A percentile compares a stretch with the other conserved stretches of the same genome.
Conservation (phyloP, 2,797 vertebrate species). For the Sphaeramia orbicularis region DNA sequence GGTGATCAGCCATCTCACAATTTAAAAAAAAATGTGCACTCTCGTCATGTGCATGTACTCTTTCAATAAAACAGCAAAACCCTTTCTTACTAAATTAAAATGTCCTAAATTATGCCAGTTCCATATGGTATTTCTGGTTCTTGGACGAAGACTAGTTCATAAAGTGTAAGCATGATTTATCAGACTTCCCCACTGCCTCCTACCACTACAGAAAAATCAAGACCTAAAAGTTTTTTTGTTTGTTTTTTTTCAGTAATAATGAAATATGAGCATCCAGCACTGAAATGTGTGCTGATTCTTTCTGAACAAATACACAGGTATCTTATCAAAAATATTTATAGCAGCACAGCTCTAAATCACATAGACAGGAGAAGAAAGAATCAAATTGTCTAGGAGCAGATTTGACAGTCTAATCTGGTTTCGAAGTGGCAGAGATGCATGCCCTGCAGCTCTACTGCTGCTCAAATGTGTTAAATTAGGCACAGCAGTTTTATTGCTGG, state of each 20-base stretch:
- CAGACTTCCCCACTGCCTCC: background rate
- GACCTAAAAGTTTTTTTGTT: background rate
- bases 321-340: slow-evolving; percentile 25
- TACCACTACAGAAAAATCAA: background rate
- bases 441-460: slow-evolving; percentile 50
- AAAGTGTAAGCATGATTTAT: background rate
- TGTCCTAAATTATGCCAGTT: no score
- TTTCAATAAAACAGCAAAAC: no score
- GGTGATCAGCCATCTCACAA: no score
- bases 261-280: slow-evolving; percentile 17
- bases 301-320: slow-evolving; percentile 6
- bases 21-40: no score
- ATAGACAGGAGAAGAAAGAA: slow-evolving; percentile 38
- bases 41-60: no score
- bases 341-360: slow-evolving; percentile 46
- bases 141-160: no score
- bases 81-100: no score
- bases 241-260: background rate
- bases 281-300: slow-evolving; percentile 8
- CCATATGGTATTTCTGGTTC: no score
- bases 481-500: slow-evolving; percentile 57
- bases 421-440: slow-evolving; percentile 61
- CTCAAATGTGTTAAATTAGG: slow-evolving; percentile 68
- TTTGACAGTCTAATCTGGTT: slow-evolving; percentile 73
- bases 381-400: slow-evolving; percentile 59